A percentile compares a stretch with the other conserved stretches of the same genome.
These are phyloP conservation scores for Eustalomyia histrio DNA, from an alignment of 2,888 invertebrate genomes.

Conservation along the genomic window DNA sequence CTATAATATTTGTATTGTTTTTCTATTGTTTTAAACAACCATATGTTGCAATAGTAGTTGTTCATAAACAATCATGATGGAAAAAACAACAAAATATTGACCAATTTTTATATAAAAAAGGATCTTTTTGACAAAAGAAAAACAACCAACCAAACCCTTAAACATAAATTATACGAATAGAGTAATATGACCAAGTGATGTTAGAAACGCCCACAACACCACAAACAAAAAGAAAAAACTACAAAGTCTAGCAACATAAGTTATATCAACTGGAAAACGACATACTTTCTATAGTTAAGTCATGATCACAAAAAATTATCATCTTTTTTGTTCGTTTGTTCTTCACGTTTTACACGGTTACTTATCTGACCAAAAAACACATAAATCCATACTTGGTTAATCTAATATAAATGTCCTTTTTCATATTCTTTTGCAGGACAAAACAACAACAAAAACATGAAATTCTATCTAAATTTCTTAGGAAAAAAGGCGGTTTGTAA, in stretches of 20 bases:
- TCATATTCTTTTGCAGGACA: neutral
- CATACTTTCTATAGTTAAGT: conserved; percentile 59
- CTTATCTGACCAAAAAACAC: conserved; percentile 59
- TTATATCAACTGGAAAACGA: conserved; percentile 50
- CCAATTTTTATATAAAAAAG: conserved; percentile 56
- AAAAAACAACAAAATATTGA: conserved; percentile 56
- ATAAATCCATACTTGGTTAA: conserved; percentile 49
- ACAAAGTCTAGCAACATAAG: conserved; percentile 32
- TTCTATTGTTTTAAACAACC: conserved; percentile 38
- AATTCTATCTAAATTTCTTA: conserved; percentile 68
- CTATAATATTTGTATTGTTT: neutral
- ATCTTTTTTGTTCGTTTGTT: conserved; percentile 29
- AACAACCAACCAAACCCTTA: conserved; percentile 51
- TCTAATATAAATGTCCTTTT: conserved; percentile 64
- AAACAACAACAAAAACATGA: conserved; percentile 2
- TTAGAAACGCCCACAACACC: conserved; percentile 72
- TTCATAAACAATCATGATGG: conserved; percentile 60
- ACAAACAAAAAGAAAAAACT: conserved; percentile 53
- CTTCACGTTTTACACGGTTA: conserved; percentile 53
- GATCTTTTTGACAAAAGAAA: conserved; percentile 40
- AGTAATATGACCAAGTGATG: conserved; percentile 72
- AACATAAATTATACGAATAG: conserved; percentile 70
- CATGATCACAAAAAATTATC: conserved; percentile 49
- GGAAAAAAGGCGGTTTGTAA: conserved; percentile 73
- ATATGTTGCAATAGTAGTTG: conserved; percentile 71